These are phyloP conservation scores for Etheostoma nigrum DNA, from an alignment of 2,797 vertebrate species.

Conservation along the genomic window DNA sequence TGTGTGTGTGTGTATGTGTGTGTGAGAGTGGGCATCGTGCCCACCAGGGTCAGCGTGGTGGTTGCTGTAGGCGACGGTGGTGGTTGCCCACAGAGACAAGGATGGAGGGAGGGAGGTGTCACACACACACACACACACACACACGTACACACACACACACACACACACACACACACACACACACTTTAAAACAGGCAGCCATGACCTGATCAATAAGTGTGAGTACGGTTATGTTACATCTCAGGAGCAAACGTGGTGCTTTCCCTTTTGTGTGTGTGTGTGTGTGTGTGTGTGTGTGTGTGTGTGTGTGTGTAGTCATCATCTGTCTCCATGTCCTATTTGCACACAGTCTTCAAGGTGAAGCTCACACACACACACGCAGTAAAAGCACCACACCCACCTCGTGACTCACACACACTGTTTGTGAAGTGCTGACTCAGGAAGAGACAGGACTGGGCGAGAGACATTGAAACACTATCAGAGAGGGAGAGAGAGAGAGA, in stretches of 20 bases:
- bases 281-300: conserved; percentile 34
- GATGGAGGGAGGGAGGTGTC: conserved; percentile 59
- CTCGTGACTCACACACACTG: conserved; percentile 37
- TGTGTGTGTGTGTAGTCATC: conserved; percentile 37
- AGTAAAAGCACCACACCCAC: conserved; percentile 45
- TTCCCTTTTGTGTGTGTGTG: conserved; percentile 33
- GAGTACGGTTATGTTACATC: conserved; percentile 36
- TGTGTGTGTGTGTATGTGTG: conserved; percentile 53
- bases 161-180: conserved; percentile 20
- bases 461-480: conserved; percentile 16
- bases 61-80: conserved; percentile 73
- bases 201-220: conserved; percentile 41
- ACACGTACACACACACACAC: not conserved
- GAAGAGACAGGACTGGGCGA: conserved; percentile 11
- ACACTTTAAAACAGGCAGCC: conserved; percentile 26
- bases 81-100: conserved; percentile 71
- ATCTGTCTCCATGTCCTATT: conserved; percentile 59
- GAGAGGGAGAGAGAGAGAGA: conserved; percentile 15
- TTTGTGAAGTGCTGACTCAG: conserved; percentile 54
- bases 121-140: conserved; percentile 10
- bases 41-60: conserved; percentile 51
- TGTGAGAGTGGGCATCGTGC: conserved; percentile 60
- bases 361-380: conserved; percentile 45
- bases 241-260: conserved; percentile 31
- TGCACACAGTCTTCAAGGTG: conserved; percentile 51